phyloP scores from a whole-genome alignment of 2,888 invertebrate genomes.

The Eupelmus urozonus region DNA sequence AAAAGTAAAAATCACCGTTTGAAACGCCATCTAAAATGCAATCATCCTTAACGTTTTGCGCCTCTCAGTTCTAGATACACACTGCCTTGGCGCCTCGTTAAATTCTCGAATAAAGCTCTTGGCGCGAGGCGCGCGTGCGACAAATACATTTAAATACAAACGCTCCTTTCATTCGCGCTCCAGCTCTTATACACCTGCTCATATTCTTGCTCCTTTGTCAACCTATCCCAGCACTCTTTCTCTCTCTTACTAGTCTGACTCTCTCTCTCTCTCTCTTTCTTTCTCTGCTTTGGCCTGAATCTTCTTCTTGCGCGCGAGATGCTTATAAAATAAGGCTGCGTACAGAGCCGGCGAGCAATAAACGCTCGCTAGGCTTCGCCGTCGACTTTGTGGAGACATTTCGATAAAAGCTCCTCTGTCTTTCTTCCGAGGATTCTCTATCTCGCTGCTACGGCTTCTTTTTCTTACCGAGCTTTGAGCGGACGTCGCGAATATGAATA shows the following conservation, averaged over 20 bases:
- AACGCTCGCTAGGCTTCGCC: too few relatives aligned
- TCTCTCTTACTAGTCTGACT: not conserved
- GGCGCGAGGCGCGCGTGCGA: not conserved
- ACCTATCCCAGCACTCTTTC: not conserved
- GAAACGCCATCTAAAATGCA: too few relatives aligned
- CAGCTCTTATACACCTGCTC: not conserved
- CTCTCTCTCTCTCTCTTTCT: not conserved
- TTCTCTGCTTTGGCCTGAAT: not conserved
- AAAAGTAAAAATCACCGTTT: too few relatives aligned
- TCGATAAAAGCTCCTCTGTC: conserved; percentile 50
- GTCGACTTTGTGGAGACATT: conserved; percentile 42
- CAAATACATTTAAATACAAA: conserved; percentile 31
- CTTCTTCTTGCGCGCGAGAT: too few relatives aligned
- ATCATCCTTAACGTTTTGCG: too few relatives aligned
- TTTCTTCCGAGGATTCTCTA: conserved; percentile 1
- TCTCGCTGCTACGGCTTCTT: not conserved
- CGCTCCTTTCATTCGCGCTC: conserved; percentile 5
- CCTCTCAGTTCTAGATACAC: too few relatives aligned
- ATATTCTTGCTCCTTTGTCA: conserved; percentile 30
- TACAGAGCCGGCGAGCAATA: too few relatives aligned
- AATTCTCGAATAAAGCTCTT: too few relatives aligned
- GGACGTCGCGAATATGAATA: conserved; percentile 15
- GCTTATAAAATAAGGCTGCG: too few relatives aligned
- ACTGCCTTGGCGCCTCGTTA: too few relatives aligned
- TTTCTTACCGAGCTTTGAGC: not conserved